Base-by-base conservation (phyloP, 1,140 invertebrate genomes). In the Catajapyx aquilonaris region DNA sequence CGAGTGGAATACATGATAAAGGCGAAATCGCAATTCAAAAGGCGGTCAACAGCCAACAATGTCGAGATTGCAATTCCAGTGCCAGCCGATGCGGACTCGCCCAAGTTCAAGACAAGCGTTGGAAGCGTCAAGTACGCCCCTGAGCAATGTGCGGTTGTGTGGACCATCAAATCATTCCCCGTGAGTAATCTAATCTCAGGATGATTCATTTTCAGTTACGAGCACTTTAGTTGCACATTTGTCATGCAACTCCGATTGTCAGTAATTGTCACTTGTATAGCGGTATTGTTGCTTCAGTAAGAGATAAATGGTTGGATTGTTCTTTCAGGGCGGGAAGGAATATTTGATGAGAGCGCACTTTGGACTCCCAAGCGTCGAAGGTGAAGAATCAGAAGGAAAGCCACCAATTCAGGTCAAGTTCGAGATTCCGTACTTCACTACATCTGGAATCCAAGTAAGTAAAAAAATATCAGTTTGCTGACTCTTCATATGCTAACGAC, bases 1-100 rank as follows among this genome's bases (percentile, higher is more conserved):
- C 63, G 95, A 37, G 90, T 99, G 1, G 95, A 99, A 52, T 97
- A 93, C 54, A 99, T 98, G 93, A 91, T 99, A 13, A 98, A 98
- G 60, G 94, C 94, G 0, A 94, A 95, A 57, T 95, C 90, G 33
- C 94, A 99, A 59, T 99, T 99, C 53, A 99, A 99, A 58, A 65
- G 91, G 23, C 66, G 93, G 30, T 97, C 91, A 0, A 98, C 93
- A 2, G 94, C 95, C 0, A 98, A 98, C 54, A 96, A 98, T 60
- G 95, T 99, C 9, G 93, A 99, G 60, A 95, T 99, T 38, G 79
- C 98, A 7, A 96, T 99, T 50, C 94, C 95, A 2, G 95, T 98
- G 9, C 95, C 94, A 13, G 77, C 77, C 33, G 95, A 99, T 66
- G 94, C 90, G 1, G 93, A 98, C 57, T 90, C 90, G 13, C 94